Evolutionary conservation across 30 jellyfish, hydroid and myxozoan species (phyloP), one percentile per base, ranked within the genome.

Genomic region (Aurelia sp.): DNA sequence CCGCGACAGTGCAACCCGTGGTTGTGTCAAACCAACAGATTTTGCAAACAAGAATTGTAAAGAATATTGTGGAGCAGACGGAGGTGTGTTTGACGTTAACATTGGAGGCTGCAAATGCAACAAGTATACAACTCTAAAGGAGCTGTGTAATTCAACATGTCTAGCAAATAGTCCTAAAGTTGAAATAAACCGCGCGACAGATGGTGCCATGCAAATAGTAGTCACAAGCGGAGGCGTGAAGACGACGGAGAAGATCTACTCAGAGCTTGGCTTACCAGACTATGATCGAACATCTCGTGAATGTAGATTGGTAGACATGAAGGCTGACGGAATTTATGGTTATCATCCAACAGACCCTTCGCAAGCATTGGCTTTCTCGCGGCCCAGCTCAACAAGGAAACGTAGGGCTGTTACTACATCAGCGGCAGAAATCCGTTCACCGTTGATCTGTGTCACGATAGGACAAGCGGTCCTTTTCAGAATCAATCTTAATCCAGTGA

Each of bases 81-180:
- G 96, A 15, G 99, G 99, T 48, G 58, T 66, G n/a, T 64, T 89
- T 62, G 92, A 81, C 67, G 60, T 83, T 30, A 48, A 72, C 69
- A 27, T 66, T 27, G 93, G 99, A 62, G 66, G 80, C 31, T 95
- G 99, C 71, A 53, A 66, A n/a, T 95, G 99, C 79, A 95, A 82
- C 41, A 30, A 61, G 6, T 90, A 89, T 66, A 68, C 47, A 20
- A 84, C 90, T 13, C 40, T 86, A 31, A 40, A 59, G 18, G 91
- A 89, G 76, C 77, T 89, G 12, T 95, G 99, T 69, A 82, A 95
- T 75, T n/a, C 40, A 22, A 86, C 98, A 11, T 95, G 99, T 66
- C 84, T 1, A 35, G 10, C 62, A 33, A 66, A 44, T 55, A 76
- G 89, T 40, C 97, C 97, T 0, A 41, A 82, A 6, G 16, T 58